Conservation (phyloP, 2,888 invertebrate genomes). For the Mesochorus sp. region DNA sequence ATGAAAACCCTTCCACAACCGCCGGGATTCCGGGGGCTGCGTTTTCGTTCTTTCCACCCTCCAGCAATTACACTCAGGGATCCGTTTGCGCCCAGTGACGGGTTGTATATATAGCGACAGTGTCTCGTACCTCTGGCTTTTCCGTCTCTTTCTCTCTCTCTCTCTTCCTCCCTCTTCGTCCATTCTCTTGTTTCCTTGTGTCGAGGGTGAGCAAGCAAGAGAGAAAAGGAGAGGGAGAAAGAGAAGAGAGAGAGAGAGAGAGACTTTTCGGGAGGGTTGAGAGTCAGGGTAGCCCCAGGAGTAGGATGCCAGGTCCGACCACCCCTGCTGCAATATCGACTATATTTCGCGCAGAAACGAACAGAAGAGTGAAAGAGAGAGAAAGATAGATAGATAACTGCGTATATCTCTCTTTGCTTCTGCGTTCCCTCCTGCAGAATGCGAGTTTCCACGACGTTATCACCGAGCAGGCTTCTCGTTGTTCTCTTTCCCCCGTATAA, state of each 20-base stretch:
- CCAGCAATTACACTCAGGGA: constrained; percentile 69
- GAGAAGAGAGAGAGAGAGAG: constrained; percentile 41
- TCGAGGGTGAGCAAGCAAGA: constrained; percentile 26
- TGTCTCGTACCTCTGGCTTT: constrained; percentile 46
- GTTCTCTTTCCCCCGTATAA: constrained; percentile 52
- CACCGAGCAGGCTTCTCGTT: constrained; percentile 56
- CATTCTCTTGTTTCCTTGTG: constrained; percentile 21
- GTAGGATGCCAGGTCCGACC: constrained; percentile 39
- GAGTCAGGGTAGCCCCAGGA: constrained; percentile 61
- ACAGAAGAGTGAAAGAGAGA: constrained; percentile 1
- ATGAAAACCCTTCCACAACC: constrained; percentile 59
- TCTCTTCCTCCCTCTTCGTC: constrained; percentile 15
- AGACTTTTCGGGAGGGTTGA: constrained; percentile 57
- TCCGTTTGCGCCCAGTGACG: constrained; percentile 28
- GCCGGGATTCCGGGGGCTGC: constrained; percentile 62
- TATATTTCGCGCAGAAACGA: constrained; percentile 64
- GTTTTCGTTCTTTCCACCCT: constrained; percentile 69
- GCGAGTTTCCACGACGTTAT: constrained; percentile 71
- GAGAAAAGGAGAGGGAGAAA: constrained; percentile 30
- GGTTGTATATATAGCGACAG: constrained; percentile 22
- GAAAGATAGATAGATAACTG: not conserved
- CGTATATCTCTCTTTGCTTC: not conserved
- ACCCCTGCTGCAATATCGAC: constrained; percentile 76
- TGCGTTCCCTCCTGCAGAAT: constrained; percentile 63
- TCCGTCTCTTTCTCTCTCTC: constrained; percentile 23